Percentiles rank a stretch among this genome's conserved stretches.
Conservation (phyloP, 2,113 vertebrate genomes). For the Clupea harengus region DNA sequence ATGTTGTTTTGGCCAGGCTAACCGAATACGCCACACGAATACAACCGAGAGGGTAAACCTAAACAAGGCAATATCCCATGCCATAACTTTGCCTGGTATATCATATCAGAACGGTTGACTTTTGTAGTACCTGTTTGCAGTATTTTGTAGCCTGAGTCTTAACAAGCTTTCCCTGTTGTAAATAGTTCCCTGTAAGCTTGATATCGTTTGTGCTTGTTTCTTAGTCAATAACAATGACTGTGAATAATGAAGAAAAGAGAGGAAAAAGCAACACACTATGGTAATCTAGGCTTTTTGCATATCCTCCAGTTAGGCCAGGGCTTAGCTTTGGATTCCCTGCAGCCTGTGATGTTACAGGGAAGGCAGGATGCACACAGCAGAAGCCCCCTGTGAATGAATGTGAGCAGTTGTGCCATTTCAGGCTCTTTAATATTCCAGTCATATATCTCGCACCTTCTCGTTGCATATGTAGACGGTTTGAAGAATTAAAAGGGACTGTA, state of each 20-base stretch:
- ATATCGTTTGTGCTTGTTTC: neutral
- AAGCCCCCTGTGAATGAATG: constrained; percentile 7
- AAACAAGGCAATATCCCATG: neutral
- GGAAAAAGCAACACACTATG: neutral
- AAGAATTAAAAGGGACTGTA: neutral
- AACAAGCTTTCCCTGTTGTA: neutral
- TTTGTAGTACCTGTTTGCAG: neutral
- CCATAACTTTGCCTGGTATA: neutral
- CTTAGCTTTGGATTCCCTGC: neutral
- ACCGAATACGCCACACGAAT: neutral
- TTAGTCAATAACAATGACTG: neutral
- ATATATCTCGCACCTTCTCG: constrained; percentile 47
- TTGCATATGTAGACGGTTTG: constrained; percentile 41
- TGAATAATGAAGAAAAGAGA: neutral
- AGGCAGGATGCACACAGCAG: constrained; percentile 3
- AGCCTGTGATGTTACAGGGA: neutral
- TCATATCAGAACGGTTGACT: too few species aligned
- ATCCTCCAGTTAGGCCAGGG: neutral
- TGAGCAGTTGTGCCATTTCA: constrained; percentile 43
- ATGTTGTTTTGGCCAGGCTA: neutral
- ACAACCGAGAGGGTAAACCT: neutral
- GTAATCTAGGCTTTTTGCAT: neutral
- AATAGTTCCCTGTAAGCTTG: neutral
- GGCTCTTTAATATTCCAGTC: constrained; percentile 55
- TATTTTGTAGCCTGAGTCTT: neutral